Percentiles rank a stretch among this genome's conserved stretches.
phyloP scores from a whole-genome alignment of 2,113 vertebrate species.

The Chascanopsetta lugubris region DNA sequence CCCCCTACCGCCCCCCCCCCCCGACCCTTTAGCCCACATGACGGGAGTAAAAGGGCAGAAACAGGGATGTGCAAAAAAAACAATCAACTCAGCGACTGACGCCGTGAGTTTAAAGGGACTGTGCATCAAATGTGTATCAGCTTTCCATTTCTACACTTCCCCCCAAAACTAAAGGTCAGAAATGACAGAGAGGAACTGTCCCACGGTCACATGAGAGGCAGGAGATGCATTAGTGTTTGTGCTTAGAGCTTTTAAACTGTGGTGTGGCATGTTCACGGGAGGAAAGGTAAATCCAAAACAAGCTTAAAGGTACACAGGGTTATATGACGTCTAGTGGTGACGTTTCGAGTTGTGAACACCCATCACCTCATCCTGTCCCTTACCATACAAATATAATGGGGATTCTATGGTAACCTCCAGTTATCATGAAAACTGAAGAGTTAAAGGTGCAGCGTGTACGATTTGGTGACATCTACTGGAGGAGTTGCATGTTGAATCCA shows the following conservation, averaged over 20 bases:
- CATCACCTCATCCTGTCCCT: no score
- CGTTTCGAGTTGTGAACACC: no score
- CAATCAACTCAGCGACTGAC: neutral
- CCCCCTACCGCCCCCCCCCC: no score
- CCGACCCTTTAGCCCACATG: constrained; percentile 9
- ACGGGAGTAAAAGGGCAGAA: neutral
- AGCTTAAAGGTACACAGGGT: no score
- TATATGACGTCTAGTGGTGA: no score
- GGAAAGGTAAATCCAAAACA: neutral
- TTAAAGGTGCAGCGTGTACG: no score
- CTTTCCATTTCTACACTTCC: constrained; percentile 46
- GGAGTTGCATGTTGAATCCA: no score
- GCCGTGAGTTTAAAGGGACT: neutral
- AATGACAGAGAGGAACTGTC: constrained; percentile 13
- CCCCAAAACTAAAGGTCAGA: constrained; percentile 19
- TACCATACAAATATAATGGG: no score
- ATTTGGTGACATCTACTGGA: no score
- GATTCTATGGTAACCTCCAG: no score
- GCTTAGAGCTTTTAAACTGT: neutral
- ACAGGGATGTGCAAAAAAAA: neutral
- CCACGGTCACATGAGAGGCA: neutral
- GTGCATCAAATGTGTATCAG: neutral
- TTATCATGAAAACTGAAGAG: no score
- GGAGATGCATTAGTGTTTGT: neutral
- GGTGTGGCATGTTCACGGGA: neutral